Base-by-base conservation (phyloP, 2,797 vertebrate species). In the Esox lucius region DNA sequence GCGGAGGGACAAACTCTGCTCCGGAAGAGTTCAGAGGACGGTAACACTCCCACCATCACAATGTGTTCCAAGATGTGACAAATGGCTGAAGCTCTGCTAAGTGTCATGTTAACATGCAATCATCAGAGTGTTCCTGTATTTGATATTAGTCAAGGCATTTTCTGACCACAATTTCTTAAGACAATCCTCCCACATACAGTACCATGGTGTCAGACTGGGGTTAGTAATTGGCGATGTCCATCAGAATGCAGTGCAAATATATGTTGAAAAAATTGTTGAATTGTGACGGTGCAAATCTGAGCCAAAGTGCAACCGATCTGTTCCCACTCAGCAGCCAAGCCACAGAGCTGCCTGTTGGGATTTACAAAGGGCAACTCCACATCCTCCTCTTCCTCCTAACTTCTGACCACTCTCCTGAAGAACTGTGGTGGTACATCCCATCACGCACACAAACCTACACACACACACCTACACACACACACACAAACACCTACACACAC, bases 91-190 rank as follows among this genome's bases (percentile, higher is more conserved):
- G 22, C 56, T 61, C 56, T 61, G 56, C 22, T 61, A 61, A 56
- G 22, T 61, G 56, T 26, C 22, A 61, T 19, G 8, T 61, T 61
- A 61, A 61, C 19, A 61, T 61, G 22, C 22, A 24, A 12, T 24
- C 22, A 24, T 61, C 56, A 1, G 56, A 59, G 11, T 2, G 35
- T 76, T 75, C 79, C 84, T 84, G 72, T 15, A 78, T 70, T 77
- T 78, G 83, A 84, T 81, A 78, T 1, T 82, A 82, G 80, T 82
- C 70, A 62, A 59, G 68, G 70, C 73, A 73, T 84, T 77, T 76
- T 72, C 71, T 69, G 46, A 12, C 71, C 33, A 68, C 76, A 78
- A 81, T 77, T 82, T 76, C 70, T 78, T 33, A 78, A 75, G 75
- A 75, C 85, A 78, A 78, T 67, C 67, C 71, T 61, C 77, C 75